A percentile compares a stretch with the other conserved stretches of the same genome.
These are phyloP conservation scores for Mesochorus sp. DNA, from an alignment of 2,888 invertebrate species.

Conservation along the genomic window DNA sequence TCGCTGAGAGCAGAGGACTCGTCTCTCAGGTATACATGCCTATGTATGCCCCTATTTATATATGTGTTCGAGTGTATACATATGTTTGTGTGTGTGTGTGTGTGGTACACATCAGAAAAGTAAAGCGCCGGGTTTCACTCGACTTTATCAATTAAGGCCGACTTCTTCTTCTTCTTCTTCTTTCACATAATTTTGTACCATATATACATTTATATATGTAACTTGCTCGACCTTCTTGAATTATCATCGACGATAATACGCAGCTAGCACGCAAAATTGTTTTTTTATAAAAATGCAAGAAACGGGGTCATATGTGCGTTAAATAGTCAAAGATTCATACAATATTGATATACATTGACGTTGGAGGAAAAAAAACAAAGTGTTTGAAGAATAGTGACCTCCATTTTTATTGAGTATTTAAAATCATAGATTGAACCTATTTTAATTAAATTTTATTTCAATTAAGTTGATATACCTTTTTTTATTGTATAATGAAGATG, in stretches of 20 bases:
- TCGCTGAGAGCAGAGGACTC: conserved; percentile 32
- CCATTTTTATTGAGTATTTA: background rate
- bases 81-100: background rate
- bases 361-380: background rate
- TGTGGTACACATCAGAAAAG: conserved; percentile 24
- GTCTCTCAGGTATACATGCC: conserved; percentile 12
- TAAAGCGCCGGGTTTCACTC: conserved; percentile 51
- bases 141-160: conserved; percentile 59
- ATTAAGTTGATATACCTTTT: too few relatives aligned
- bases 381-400: background rate
- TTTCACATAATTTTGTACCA: background rate
- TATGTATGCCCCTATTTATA: background rate
- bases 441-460: too few relatives aligned
- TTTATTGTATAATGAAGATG: too few relatives aligned
- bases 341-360: background rate
- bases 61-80: background rate
- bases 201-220: background rate
- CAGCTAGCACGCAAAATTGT: conserved; percentile 18
- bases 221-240: conserved; percentile 51
- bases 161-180: conserved; percentile 20
- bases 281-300: conserved; percentile 21
- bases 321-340: background rate
- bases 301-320: conserved; percentile 33
- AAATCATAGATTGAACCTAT: background rate
- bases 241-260: conserved; percentile 54